These are phyloP conservation scores for Willowsia nigromaculata DNA, from an alignment of 2,888 invertebrate genomes.

Conservation along the genomic window DNA sequence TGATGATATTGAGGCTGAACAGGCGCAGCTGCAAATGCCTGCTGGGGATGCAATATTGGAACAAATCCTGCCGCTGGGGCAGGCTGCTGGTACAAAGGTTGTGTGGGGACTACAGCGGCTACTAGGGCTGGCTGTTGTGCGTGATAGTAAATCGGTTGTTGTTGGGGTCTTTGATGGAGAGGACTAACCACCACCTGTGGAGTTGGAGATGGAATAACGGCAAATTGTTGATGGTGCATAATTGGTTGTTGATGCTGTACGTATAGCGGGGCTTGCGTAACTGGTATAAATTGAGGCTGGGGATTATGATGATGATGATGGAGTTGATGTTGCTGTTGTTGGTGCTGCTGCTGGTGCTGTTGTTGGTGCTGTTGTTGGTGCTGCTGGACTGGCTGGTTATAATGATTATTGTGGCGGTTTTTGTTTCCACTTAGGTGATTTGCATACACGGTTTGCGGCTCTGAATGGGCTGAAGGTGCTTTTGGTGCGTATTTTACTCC, in stretches of 20 bases:
- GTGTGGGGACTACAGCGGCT: slow-evolving; percentile 53
- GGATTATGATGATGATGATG: slow-evolving; percentile 21
- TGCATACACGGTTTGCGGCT: slow-evolving; percentile 60
- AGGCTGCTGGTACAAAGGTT: slow-evolving; percentile 58
- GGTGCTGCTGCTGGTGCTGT: slow-evolving; percentile 47
- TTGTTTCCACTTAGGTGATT: slow-evolving; percentile 31
- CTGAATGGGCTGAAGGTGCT: slow-evolving; percentile 41
- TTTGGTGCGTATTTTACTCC: slow-evolving; percentile 76
- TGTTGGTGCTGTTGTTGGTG: neutral
- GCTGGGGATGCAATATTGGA: slow-evolving; percentile 55
- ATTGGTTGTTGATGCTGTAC: slow-evolving; percentile 55
- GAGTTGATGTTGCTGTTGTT: slow-evolving; percentile 6
- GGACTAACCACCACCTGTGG: slow-evolving; percentile 52
- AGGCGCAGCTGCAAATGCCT: slow-evolving; percentile 31
- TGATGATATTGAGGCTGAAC: slow-evolving; percentile 48
- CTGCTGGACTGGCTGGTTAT: slow-evolving; percentile 23
- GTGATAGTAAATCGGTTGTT: slow-evolving; percentile 59
- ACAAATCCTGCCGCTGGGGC: slow-evolving; percentile 51
- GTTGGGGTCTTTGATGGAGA: slow-evolving; percentile 50
- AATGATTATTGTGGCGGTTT: neutral
- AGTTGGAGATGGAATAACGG: slow-evolving; percentile 33
- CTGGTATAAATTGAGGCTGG: slow-evolving; percentile 43
- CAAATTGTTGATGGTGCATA: slow-evolving; percentile 29
- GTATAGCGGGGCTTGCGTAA: slow-evolving; percentile 51
- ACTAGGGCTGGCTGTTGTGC: slow-evolving; percentile 54